Conservation (phyloP, 92 coral and sea anemone genomes). For the Virgularia gustaviana region DNA sequence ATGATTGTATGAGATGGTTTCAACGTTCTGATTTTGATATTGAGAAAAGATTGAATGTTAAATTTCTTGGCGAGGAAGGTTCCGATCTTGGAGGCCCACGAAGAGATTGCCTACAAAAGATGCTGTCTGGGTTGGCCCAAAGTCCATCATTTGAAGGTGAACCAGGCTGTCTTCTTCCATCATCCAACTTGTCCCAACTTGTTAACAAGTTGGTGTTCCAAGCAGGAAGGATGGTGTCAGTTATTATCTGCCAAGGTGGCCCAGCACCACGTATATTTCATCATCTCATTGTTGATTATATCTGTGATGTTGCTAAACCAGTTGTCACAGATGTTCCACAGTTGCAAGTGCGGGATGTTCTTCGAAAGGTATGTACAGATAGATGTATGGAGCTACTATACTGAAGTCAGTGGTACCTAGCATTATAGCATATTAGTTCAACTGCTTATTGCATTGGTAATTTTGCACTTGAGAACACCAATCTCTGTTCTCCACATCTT, state of each 20-base stretch:
- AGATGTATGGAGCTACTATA: too few species aligned
- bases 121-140: conserved; percentile 4
- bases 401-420: too few species aligned
- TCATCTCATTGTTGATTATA: neutral
- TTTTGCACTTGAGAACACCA: too few species aligned
- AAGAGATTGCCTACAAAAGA: conserved; percentile 11
- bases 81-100: conserved; percentile 6
- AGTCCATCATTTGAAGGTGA: conserved; percentile 8
- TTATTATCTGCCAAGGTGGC: conserved; percentile 12
- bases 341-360: neutral
- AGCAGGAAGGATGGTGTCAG: conserved; percentile 9
- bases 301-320: neutral
- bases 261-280: conserved; percentile 18
- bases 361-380: conserved; percentile 5
- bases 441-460: too few species aligned
- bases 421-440: too few species aligned
- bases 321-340: neutral
- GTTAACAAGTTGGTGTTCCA: neutral
- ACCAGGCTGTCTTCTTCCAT: conserved; percentile 13
- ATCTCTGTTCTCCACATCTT: too few species aligned
- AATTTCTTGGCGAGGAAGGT: neutral
- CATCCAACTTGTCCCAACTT: neutral
- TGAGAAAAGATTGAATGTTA: neutral
- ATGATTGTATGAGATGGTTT: conserved; percentile 22
- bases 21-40: conserved; percentile 16